Evolutionary conservation across 30 jellyfish, hydroid and myxozoan species (phyloP).

Genomic region (Catostylus mosaicus): DNA sequence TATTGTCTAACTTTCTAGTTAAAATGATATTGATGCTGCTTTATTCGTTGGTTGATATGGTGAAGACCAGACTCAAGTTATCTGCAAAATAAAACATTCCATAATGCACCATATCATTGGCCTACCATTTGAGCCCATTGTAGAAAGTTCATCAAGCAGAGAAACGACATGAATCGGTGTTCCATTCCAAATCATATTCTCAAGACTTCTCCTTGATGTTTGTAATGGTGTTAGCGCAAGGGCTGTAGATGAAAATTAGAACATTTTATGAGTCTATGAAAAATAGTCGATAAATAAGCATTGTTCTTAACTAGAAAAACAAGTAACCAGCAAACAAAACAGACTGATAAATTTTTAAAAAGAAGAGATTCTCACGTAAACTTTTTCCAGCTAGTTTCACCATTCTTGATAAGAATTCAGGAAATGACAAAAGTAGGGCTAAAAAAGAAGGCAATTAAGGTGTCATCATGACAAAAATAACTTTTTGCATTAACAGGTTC

Average conservation of each 20-base stretch:
- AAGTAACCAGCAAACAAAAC: not conserved
- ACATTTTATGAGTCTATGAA: too few relatives aligned
- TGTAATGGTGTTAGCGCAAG: not conserved
- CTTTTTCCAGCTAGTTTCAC: conserved; percentile 87
- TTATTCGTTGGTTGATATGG: too few relatives aligned
- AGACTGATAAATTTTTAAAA: not conserved
- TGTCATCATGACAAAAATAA: too few relatives aligned
- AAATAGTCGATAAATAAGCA: too few relatives aligned
- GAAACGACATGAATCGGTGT: conserved; percentile 31
- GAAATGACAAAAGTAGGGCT: conserved; percentile 71
- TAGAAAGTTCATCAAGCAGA: conserved; percentile 42
- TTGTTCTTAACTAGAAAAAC: too few relatives aligned
- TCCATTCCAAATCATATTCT: conserved; percentile 60
- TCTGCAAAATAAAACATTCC: too few relatives aligned
- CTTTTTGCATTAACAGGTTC: too few relatives aligned
- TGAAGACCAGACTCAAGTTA: too few relatives aligned
- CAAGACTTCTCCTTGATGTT: conserved; percentile 39
- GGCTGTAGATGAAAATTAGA: not conserved
- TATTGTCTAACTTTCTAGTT: too few relatives aligned
- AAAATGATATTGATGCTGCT: too few relatives aligned
- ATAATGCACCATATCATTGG: too few relatives aligned
- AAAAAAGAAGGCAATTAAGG: not conserved
- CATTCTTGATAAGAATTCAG: conserved; percentile 81
- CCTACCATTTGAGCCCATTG: conserved; percentile 14
- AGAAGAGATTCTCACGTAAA: conserved; percentile 64